phyloP scores from a whole-genome alignment of 2,888 invertebrate species.

The Noctua janthe region DNA sequence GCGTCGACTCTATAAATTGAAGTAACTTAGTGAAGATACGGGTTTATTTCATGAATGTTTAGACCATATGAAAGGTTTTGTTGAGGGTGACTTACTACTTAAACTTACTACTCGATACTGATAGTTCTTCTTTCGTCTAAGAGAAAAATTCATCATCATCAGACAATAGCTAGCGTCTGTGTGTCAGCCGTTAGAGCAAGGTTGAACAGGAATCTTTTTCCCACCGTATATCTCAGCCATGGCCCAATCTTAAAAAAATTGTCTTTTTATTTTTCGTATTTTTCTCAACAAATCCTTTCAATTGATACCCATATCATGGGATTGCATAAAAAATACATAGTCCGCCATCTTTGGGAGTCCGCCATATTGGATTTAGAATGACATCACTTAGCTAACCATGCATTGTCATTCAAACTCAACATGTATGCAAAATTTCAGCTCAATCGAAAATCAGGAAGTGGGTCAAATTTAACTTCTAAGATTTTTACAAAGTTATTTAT shows the following conservation, averaged over 20 bases:
- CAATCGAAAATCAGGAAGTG: neutral
- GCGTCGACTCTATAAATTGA: conserved; percentile 45
- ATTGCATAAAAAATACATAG: too few relatives aligned
- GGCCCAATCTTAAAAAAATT: neutral
- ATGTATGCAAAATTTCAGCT: neutral
- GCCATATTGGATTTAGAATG: neutral
- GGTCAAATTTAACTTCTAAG: neutral
- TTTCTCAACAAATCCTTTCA: too few relatives aligned
- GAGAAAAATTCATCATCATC: neutral
- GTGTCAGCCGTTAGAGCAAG: neutral
- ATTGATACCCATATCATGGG: too few relatives aligned
- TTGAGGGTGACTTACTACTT: too few relatives aligned
- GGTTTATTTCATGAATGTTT: neutral
- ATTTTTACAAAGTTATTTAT: neutral
- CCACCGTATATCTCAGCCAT: neutral
- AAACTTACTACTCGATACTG: neutral
- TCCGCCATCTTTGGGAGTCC: neutral
- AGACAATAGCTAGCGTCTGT: neutral
- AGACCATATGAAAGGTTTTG: neutral
- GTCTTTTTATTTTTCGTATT: too few relatives aligned
- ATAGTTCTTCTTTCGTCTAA: neutral
- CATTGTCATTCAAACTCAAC: neutral
- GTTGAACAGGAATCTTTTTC: neutral
- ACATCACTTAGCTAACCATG: neutral
- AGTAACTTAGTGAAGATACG: conserved; percentile 1